These are phyloP conservation scores for Melieria omissa DNA, from an alignment of 2,888 invertebrate species.

Conservation along the genomic window DNA sequence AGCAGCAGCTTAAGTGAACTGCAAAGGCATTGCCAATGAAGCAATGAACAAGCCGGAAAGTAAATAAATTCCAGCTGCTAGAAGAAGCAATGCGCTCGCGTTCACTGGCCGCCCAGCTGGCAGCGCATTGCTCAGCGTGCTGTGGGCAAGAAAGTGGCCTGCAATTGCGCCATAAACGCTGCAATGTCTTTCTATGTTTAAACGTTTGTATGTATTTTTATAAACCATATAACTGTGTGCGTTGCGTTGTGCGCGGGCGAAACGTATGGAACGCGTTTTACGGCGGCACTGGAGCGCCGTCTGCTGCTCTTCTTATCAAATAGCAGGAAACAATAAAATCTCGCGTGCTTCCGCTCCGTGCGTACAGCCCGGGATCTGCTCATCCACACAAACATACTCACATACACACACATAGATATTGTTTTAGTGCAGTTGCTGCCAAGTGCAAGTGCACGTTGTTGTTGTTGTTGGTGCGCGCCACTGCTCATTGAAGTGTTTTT, in stretches of 20 bases:
- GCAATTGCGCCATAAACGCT: not conserved
- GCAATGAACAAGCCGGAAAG: no score
- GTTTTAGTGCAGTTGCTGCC: not conserved
- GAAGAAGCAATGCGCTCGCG: no score
- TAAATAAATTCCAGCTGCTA: no score
- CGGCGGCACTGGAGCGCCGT: not conserved
- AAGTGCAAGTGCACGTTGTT: not conserved
- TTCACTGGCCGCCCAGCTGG: no score
- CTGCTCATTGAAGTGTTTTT: not conserved
- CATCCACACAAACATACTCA: no score
- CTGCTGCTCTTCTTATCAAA: not conserved
- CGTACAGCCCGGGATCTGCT: no score
- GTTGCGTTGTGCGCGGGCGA: not conserved
- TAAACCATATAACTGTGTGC: not conserved
- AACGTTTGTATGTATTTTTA: not conserved
- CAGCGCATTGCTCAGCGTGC: no score
- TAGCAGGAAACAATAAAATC: conserved; percentile 33
- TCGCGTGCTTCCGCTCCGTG: conserved; percentile 9
- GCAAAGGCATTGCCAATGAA: no score
- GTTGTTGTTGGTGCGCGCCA: no score
- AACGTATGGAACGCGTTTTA: not conserved
- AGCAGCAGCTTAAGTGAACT: no score
- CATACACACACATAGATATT: not conserved
- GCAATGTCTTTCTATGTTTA: not conserved
- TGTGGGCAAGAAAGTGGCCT: not conserved